These are phyloP conservation scores for Leptoclinus maculatus DNA, from an alignment of 2,797 vertebrate species.

Conservation along the genomic window DNA sequence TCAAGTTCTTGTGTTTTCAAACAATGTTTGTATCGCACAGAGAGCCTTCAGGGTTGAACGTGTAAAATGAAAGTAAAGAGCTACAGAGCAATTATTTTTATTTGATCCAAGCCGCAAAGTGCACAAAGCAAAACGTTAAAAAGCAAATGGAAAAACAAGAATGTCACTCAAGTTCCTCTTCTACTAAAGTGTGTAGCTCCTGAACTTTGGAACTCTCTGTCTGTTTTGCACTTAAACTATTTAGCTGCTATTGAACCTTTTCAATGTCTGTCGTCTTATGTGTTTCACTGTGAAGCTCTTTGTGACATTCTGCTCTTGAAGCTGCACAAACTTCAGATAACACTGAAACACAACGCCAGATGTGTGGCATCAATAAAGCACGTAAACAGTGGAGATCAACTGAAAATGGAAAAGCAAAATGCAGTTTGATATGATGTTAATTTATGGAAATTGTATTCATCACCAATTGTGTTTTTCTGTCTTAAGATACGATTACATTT, in stretches of 20 bases:
- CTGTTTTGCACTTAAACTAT: neutral
- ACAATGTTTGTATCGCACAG: neutral
- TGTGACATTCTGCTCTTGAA: neutral
- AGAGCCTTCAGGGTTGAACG: neutral
- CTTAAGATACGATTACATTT: neutral
- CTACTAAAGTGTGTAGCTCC: neutral
- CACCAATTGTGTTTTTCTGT: neutral
- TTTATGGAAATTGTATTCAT: neutral
- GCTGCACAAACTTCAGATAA: neutral
- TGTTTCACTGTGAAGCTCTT: neutral
- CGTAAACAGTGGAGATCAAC: neutral
- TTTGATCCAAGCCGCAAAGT: neutral
- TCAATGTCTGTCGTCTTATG: neutral
- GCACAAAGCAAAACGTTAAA: neutral
- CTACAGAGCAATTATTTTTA: neutral
- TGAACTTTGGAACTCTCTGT: neutral
- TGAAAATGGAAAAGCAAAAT: neutral
- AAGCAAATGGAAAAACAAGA: neutral
- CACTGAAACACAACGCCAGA: neutral
- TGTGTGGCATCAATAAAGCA: neutral
- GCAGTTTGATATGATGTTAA: neutral
- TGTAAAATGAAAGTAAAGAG: neutral
- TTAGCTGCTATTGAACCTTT: neutral
- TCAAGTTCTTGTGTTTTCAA: neutral
- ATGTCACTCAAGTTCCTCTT: neutral